Evolutionary conservation across 2,113 vertebrate species (phyloP), one percentile per base, ranked within the genome.

Genomic region (Varanus komodoensis): DNA sequence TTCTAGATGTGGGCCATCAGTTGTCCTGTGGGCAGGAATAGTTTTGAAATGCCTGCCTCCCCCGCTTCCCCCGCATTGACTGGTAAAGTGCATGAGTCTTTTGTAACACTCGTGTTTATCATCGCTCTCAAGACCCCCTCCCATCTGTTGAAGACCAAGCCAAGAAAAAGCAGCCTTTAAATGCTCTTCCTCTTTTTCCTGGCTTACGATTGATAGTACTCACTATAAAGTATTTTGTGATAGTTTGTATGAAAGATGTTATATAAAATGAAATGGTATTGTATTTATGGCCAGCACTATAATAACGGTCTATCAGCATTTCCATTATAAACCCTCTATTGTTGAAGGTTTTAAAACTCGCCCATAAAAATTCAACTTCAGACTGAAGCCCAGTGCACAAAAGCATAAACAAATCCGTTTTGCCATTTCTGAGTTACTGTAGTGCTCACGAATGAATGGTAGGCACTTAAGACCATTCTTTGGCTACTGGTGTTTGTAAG

Each of bases 261-360:
- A 89, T 4, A 90, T 94, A 91, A 96, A 94, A 92, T 92, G 57
- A 95, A 95, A 94, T 94, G 93, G 78, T 87, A 85, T 93, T 95
- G 84, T 96, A 95, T 96, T 95, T 96, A 95, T 91, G 91, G 91
- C 93, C 14, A 0, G 82, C 34, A 74, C 90, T 92, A 68, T 93
- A 93, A 93, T 88, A 94, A 93, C 0, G 0, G 74, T 90, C 82
- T 93, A 95, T 95, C 88, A 91, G 86, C 89, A 88, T 92, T 95
- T 94, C 87, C 82, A 93, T 96, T 95, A 92, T 92, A 95, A 95
- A 17, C 52, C 27, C 52, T 79, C 57, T 89, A 78, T 90, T 93
- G 52, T 89, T 86, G 61, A 94, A 80, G 82, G 79, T 81, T 96
- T 96, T 94, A 94, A 95, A 96, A 93, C 29, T 95, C 79, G 79